Conservation (phyloP, 1,140 invertebrate species). For the Macrobrachium rosenbergii region DNA sequence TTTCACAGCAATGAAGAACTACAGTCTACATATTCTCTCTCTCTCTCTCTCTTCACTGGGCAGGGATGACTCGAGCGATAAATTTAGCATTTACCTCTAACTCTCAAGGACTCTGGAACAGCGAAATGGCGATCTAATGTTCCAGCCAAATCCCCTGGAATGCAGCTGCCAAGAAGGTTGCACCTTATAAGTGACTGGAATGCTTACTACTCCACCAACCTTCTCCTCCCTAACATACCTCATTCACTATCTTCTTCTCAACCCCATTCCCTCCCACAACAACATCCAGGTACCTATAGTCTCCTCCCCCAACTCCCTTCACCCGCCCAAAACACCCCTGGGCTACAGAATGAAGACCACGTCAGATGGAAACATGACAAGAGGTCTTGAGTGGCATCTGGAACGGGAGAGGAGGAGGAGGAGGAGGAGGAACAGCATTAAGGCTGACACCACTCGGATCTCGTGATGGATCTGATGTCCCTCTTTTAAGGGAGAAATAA, state of each 20-base stretch:
- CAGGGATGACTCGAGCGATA: too few relatives aligned
- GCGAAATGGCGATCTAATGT: too few relatives aligned
- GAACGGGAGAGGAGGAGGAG: conserved; percentile 8
- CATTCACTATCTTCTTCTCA: not conserved
- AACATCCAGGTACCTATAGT: not conserved
- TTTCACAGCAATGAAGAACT: not conserved
- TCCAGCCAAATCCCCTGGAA: too few relatives aligned
- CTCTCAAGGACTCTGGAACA: too few relatives aligned
- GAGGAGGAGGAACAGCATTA: conserved; percentile 11
- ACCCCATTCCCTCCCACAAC: not conserved
- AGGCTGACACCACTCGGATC: too few relatives aligned
- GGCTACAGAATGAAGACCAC: not conserved
- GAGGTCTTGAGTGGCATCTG: not conserved
- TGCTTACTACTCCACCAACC: not conserved
- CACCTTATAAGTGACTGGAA: too few relatives aligned
- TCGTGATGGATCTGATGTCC: too few relatives aligned
- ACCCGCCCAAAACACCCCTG: not conserved
- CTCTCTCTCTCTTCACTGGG: not conserved
- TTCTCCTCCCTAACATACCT: not conserved
- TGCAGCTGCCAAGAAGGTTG: too few relatives aligned
- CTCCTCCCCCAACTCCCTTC: not conserved
- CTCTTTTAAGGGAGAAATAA: too few relatives aligned
- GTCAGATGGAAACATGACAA: conserved; percentile 10
- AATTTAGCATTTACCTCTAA: too few relatives aligned
- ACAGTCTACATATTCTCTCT: not conserved